phyloP scores from a whole-genome alignment of 2,888 invertebrate genomes.

The Hemaris fuciformis region DNA sequence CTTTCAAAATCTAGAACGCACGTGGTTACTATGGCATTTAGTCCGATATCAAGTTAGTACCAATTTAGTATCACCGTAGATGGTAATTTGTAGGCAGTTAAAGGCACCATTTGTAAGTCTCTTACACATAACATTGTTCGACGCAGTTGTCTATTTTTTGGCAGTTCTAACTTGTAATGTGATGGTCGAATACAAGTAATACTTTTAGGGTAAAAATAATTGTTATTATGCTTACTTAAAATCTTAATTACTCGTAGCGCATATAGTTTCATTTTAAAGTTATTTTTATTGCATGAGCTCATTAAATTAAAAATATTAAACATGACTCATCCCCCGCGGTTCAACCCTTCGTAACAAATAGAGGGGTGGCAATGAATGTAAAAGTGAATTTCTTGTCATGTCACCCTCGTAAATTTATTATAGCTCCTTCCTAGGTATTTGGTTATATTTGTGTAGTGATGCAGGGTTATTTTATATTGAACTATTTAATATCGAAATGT shows the following conservation, averaged over 20 bases:
- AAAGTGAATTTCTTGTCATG: constrained; percentile 10
- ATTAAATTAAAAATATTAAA: not conserved
- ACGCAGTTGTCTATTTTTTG: too few relatives aligned
- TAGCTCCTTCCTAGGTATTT: not conserved
- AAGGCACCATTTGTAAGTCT: not conserved
- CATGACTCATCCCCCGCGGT: not conserved
- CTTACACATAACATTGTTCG: not conserved
- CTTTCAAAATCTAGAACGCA: not conserved
- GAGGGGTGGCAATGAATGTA: not conserved
- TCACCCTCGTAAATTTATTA: constrained; percentile 14
- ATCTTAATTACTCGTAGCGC: not conserved
- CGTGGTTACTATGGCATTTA: not conserved
- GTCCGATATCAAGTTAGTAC: not conserved
- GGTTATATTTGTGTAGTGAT: not conserved
- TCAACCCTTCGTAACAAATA: not conserved
- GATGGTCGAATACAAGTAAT: too few relatives aligned
- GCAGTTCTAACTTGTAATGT: too few relatives aligned
- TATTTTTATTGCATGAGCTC: not conserved
- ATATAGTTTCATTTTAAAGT: not conserved
- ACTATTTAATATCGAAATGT: not conserved
- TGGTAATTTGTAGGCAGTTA: not conserved
- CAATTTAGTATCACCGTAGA: not conserved
- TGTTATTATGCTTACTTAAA: not conserved
- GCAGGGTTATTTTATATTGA: not conserved
- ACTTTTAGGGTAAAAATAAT: too few relatives aligned